These are phyloP conservation scores for Nomada fucata DNA, from an alignment of 2,888 invertebrate species.

Conservation along the genomic window DNA sequence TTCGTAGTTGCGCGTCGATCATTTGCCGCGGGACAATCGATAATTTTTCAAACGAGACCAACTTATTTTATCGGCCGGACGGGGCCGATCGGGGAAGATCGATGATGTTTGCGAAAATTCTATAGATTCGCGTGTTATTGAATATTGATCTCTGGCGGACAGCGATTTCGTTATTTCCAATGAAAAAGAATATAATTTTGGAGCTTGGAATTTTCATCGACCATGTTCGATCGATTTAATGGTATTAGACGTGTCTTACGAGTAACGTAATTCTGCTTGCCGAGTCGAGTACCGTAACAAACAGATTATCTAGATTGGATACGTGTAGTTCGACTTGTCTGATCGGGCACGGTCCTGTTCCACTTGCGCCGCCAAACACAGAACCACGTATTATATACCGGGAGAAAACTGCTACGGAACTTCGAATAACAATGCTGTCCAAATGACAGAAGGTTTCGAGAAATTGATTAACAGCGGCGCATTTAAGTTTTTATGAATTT, in stretches of 20 bases:
- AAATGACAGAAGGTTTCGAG: no score
- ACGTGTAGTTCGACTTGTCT: not conserved
- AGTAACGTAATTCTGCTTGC: not conserved
- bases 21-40: constrained; percentile 26
- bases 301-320: not conserved
- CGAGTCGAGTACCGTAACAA: not conserved
- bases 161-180: not conserved
- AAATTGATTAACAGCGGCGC: no score
- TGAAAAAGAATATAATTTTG: not conserved
- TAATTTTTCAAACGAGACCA: constrained; percentile 11
- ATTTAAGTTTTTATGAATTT: no score
- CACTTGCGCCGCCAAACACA: not conserved
- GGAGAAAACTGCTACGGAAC: not conserved
- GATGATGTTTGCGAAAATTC: constrained; percentile 10
- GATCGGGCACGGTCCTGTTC: not conserved
- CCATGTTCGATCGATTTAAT: not conserved
- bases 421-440: not conserved
- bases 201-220: not conserved
- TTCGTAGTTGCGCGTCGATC: constrained; percentile 18
- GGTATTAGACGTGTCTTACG: constrained; percentile 9
- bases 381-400: not conserved
- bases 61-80: not conserved
- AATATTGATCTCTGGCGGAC: no score
- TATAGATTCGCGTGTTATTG: not conserved
- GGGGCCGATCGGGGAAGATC: not conserved